Percentiles rank a stretch among this genome's conserved stretches.
Conservation (phyloP, 1,140 invertebrate species). For the Scaptomyza hsui region DNA sequence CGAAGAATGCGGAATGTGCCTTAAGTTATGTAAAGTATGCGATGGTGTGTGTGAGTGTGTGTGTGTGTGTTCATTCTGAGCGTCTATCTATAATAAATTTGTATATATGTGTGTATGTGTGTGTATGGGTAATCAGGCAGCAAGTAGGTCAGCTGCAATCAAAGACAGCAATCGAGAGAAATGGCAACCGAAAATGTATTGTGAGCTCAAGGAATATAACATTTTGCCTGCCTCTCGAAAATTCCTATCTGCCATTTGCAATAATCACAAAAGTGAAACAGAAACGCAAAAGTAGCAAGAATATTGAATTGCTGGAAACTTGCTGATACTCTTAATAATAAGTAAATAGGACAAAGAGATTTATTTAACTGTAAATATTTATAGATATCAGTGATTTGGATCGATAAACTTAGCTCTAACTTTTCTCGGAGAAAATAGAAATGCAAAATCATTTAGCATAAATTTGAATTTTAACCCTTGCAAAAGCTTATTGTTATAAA, state of each 20-base stretch:
- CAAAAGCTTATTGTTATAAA: background rate
- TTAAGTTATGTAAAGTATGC: slow-evolving; percentile 70
- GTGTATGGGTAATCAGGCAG: slow-evolving; percentile 69
- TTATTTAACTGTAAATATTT: too few relatives aligned
- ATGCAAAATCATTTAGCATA: too few relatives aligned
- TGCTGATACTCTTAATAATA: too few relatives aligned
- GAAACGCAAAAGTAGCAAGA: background rate
- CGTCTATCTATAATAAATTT: too few relatives aligned
- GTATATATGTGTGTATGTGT: slow-evolving; percentile 19
- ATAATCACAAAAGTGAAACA: slow-evolving; percentile 21
- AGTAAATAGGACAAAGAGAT: too few relatives aligned
- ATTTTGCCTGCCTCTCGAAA: slow-evolving; percentile 19
- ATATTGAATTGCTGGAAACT: too few relatives aligned
- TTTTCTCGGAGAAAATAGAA: too few relatives aligned
- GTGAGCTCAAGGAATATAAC: slow-evolving; percentile 42
- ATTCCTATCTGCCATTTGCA: slow-evolving; percentile 20
- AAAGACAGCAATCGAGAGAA: slow-evolving; percentile 67
- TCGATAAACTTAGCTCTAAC: too few relatives aligned
- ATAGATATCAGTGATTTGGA: too few relatives aligned
- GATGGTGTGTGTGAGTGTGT: slow-evolving; percentile 1
- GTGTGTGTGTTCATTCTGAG: background rate
- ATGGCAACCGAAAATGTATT: slow-evolving; percentile 69
- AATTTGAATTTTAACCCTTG: background rate
- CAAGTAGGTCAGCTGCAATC: slow-evolving; percentile 75
- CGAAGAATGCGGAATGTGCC: slow-evolving; percentile 65